phyloP scores from a whole-genome alignment of 2,113 vertebrate genomes.

The Brienomyrus brachyistius region DNA sequence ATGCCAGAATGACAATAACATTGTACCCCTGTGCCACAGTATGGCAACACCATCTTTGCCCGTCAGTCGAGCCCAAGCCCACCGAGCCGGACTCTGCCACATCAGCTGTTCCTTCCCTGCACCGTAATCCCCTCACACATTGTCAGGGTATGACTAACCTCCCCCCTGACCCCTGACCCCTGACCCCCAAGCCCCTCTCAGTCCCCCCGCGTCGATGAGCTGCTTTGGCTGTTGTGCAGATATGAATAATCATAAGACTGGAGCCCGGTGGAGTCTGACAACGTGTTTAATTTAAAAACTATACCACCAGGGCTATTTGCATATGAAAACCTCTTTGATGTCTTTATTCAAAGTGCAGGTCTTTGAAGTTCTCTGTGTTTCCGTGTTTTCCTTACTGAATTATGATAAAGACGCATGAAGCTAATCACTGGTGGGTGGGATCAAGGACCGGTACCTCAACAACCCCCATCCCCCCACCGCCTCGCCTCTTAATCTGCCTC shows the following conservation, averaged over 20 bases:
- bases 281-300: constrained; percentile 11
- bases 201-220: background rate
- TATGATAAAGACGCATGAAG: constrained; percentile 5
- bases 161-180: background rate
- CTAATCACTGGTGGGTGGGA: background rate
- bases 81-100: background rate
- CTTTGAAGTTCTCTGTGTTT: constrained; percentile 19
- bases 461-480: background rate
- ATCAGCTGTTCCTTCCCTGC: background rate
- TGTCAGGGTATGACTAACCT: constrained; percentile 10
- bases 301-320: background rate
- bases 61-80: background rate
- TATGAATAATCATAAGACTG: constrained; percentile 16
- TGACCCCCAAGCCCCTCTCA: background rate
- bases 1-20: background rate
- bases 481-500: background rate
- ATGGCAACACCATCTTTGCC: background rate
- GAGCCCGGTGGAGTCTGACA: background rate
- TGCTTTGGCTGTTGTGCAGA: background rate
- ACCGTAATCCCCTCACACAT: background rate
- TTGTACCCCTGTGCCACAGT: background rate
- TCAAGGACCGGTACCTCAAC: background rate
- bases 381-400: background rate
- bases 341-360: background rate
- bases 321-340: constrained; percentile 22